These are phyloP conservation scores for Cantharis nigra DNA, from an alignment of 2,888 invertebrate species.

Conservation along the genomic window DNA sequence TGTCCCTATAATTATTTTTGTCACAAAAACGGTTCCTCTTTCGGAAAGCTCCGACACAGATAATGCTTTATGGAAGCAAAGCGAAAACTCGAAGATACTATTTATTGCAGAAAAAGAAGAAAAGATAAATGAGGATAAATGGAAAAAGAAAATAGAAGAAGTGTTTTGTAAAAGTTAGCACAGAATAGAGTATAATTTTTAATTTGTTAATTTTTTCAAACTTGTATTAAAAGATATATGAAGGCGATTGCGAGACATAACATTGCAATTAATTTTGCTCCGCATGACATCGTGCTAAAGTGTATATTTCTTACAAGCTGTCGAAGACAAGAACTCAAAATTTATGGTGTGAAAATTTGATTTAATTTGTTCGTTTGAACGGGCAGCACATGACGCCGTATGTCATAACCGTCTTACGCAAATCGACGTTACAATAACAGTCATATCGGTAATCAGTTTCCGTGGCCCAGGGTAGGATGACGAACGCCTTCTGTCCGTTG, in stretches of 20 bases:
- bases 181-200: constrained; percentile 4
- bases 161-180: neutral
- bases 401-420: constrained; percentile 14
- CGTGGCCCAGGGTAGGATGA: constrained; percentile 29
- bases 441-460: constrained; percentile 32
- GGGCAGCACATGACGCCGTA: constrained; percentile 9
- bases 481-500: constrained; percentile 40
- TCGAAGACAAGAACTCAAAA: constrained; percentile 1
- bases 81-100: neutral
- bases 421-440: constrained; percentile 30
- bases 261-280: constrained; percentile 24
- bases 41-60: neutral
- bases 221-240: constrained; percentile 15
- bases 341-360: constrained; percentile 14
- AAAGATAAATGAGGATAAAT: neutral
- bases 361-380: neutral
- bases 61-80: neutral
- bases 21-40: neutral
- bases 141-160: neutral
- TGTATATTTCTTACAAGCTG: constrained; percentile 2
- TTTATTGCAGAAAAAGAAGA: neutral
- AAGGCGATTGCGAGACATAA: constrained; percentile 12
- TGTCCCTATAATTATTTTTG: neutral
- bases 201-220: constrained; percentile 16
- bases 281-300: constrained; percentile 28